Evolutionary conservation across 2,113 vertebrate species (phyloP).

Genomic region (Octodon degus): DNA sequence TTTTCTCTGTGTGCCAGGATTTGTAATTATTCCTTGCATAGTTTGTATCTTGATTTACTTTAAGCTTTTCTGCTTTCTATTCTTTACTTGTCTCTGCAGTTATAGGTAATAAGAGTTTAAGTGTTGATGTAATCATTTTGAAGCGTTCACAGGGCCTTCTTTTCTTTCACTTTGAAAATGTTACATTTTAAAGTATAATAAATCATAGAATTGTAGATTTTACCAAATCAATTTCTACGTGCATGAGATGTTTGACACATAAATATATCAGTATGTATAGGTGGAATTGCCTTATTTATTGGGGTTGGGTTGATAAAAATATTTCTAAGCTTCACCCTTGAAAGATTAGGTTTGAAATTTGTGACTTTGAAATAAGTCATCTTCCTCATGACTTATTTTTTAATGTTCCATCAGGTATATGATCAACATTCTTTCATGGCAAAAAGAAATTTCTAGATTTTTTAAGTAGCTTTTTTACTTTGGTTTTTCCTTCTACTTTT

Average conservation of each 20-base stretch:
- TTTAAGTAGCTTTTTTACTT: background rate
- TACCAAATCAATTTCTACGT: slow-evolving; percentile 26
- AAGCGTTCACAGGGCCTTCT: background rate
- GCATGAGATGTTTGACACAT: background rate
- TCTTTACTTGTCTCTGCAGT: background rate
- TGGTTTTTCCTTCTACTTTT: background rate
- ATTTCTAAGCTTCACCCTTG: slow-evolving; percentile 40
- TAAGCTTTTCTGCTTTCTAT: slow-evolving; percentile 19
- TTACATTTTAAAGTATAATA: slow-evolving; percentile 31
- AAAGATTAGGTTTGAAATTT: slow-evolving; percentile 16
- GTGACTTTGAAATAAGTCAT: slow-evolving; percentile 18
- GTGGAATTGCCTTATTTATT: slow-evolving; percentile 30
- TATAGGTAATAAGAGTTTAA: background rate
- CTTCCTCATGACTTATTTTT: slow-evolving; percentile 41
- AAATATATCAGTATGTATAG: background rate
- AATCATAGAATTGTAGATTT: slow-evolving; percentile 44
- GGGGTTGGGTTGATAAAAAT: background rate
- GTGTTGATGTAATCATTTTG: background rate
- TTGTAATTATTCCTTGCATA: background rate
- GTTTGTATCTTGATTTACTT: slow-evolving; percentile 15
- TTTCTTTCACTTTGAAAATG: slow-evolving; percentile 14
- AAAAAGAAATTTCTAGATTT: slow-evolving; percentile 32
- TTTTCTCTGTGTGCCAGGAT: background rate
- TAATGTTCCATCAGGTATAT: background rate
- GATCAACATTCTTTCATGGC: background rate